phyloP scores from a whole-genome alignment of 2,113 vertebrate species.

The Neodon shergylaensis region DNA sequence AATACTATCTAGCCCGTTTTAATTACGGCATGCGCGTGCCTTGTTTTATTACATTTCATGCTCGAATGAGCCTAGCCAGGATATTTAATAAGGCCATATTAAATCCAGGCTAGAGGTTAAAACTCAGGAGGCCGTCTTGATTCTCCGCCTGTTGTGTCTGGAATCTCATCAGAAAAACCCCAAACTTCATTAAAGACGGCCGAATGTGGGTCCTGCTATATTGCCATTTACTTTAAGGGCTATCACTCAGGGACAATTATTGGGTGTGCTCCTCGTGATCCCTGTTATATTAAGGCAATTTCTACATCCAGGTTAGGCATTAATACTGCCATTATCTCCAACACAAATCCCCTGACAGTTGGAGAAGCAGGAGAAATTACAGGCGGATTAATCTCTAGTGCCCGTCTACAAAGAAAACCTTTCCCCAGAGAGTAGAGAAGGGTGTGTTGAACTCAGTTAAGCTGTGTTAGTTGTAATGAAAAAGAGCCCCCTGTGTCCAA shows the following conservation, averaged over 20 bases:
- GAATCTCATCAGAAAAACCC: conserved; percentile 75
- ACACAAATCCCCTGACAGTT: conserved; percentile 82
- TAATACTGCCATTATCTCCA: conserved; percentile 83
- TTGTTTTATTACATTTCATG: conserved; percentile 80
- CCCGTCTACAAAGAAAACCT: conserved; percentile 70
- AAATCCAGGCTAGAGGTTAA: conserved; percentile 79
- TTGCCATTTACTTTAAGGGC: conserved; percentile 81
- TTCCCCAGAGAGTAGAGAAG: conserved; percentile 75
- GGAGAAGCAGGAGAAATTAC: conserved; percentile 83
- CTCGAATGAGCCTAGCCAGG: conserved; percentile 72
- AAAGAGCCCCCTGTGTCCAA: conserved; percentile 78
- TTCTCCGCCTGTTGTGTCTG: conserved; percentile 59
- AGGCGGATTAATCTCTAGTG: conserved; percentile 85
- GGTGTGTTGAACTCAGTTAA: conserved; percentile 82
- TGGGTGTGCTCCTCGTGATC: conserved; percentile 75
- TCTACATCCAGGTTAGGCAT: conserved; percentile 82
- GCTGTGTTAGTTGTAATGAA: conserved; percentile 83
- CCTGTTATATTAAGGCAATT: conserved; percentile 85
- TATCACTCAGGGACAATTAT: conserved; percentile 79
- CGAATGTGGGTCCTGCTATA: conserved; percentile 63
- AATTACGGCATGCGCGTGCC: conserved; percentile 78
- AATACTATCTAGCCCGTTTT: conserved; percentile 80
- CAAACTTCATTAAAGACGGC: conserved; percentile 78
- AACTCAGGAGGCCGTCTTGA: conserved; percentile 65
- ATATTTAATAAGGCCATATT: conserved; percentile 76